Evolutionary conservation across 1,140 invertebrate genomes (phyloP).

Genomic region (Orchesella cincta): DNA sequence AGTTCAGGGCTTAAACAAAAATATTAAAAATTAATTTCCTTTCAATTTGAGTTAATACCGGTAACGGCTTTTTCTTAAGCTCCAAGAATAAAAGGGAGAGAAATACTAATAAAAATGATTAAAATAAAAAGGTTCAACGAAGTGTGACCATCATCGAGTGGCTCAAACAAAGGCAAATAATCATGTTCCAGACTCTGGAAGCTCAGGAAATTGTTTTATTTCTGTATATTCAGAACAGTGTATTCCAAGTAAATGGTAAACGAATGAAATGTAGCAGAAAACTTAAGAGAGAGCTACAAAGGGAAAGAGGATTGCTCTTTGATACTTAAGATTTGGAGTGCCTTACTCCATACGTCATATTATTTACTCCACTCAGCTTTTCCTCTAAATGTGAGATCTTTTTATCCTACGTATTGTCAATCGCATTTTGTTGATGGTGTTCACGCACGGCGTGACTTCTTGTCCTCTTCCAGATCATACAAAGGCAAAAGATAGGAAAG

Average conservation of each 20-base stretch:
- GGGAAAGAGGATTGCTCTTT: background rate
- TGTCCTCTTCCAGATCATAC: background rate
- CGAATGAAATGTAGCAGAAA: background rate
- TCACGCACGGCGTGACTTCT: background rate
- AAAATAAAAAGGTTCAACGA: no score
- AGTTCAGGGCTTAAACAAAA: no score
- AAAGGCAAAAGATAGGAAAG: background rate
- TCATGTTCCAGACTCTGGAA: no score
- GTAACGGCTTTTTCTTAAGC: no score
- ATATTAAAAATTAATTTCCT: no score
- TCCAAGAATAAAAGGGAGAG: no score
- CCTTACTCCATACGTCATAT: background rate
- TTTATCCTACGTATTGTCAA: slow-evolving; percentile 15
- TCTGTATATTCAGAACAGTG: background rate
- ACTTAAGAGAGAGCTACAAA: background rate
- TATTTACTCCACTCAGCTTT: slow-evolving; percentile 1
- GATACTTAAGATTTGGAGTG: background rate
- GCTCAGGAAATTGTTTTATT: slow-evolving; percentile 23
- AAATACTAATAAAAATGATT: no score
- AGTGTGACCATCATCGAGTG: no score
- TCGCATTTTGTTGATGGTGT: slow-evolving; percentile 14
- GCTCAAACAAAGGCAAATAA: no score
- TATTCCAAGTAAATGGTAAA: background rate
- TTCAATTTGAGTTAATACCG: no score
- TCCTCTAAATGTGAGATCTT: slow-evolving; percentile 15